A percentile compares a stretch with the other conserved stretches of the same genome.
These are phyloP conservation scores for Verasper variegatus DNA, from an alignment of 2,113 vertebrate species.

Conservation along the genomic window DNA sequence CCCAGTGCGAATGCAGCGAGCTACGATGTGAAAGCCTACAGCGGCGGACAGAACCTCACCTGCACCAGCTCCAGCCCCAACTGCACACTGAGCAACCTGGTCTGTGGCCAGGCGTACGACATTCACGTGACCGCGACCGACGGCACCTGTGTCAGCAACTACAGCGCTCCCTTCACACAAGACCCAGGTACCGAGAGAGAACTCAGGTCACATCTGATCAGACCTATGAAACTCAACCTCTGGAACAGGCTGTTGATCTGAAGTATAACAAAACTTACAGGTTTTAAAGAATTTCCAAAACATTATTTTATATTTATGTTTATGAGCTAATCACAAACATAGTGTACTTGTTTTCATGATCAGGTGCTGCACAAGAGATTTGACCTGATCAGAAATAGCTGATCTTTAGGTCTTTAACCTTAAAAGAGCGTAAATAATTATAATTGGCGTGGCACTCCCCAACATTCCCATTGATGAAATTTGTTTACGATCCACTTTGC, in stretches of 20 bases:
- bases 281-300: too few species aligned
- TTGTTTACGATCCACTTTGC: too few species aligned
- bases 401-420: too few species aligned
- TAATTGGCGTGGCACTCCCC: too few species aligned
- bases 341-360: too few species aligned
- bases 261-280: not conserved
- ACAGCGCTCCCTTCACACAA: slow-evolving; percentile 57
- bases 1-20: slow-evolving; percentile 48
- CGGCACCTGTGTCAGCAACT: slow-evolving; percentile 63
- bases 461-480: too few species aligned
- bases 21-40: slow-evolving; percentile 56
- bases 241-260: not conserved
- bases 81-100: slow-evolving; percentile 68
- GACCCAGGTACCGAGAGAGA: slow-evolving; percentile 63
- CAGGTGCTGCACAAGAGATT: too few species aligned
- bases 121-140: slow-evolving; percentile 64
- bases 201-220: not conserved
- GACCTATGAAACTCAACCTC: not conserved
- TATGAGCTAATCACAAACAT: not conserved
- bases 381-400: too few species aligned
- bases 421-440: too few species aligned
- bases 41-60: slow-evolving; percentile 12
- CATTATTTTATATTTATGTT: too few species aligned
- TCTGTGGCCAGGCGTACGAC: slow-evolving; percentile 63
- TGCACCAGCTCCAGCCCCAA: slow-evolving; percentile 59